Conservation (phyloP, 2,888 invertebrate genomes). For the Camptogramma bilineatum region DNA sequence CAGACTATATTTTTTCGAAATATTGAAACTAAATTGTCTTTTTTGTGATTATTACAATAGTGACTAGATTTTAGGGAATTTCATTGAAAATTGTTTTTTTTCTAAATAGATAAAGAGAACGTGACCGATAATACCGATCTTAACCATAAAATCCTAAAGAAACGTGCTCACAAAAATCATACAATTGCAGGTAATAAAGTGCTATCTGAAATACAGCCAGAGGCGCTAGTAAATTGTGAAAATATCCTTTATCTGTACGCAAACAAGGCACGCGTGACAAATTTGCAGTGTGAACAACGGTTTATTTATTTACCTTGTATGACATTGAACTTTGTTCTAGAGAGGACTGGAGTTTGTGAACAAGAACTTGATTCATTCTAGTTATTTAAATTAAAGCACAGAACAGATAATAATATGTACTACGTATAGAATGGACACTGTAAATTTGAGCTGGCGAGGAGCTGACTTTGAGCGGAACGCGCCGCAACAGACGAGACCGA, state of each 20-base stretch:
- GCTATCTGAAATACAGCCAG: conserved; percentile 7
- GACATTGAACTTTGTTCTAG: conserved; percentile 3
- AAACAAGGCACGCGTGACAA: conserved; percentile 8
- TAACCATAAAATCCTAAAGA: background rate
- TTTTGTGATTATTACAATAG: no score
- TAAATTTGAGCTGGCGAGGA: no score
- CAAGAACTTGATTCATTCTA: background rate
- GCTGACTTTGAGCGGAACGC: no score
- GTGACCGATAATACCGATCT: conserved; percentile 6
- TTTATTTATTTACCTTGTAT: conserved; percentile 10
- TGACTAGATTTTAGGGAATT: no score
- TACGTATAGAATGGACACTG: no score
- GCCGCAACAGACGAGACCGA: no score
- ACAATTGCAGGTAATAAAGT: conserved; percentile 5
- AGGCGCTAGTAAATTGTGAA: conserved; percentile 5
- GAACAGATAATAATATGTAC: no score
- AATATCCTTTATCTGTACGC: conserved; percentile 8
- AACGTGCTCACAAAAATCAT: background rate
- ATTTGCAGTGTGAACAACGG: conserved; percentile 12
- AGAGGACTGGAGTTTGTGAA: background rate
- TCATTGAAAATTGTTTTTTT: no score
- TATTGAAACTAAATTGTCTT: no score
- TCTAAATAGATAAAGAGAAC: background rate
- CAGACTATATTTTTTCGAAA: no score
- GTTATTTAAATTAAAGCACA: no score